A percentile compares a stretch with the other conserved stretches of the same genome.
phyloP scores from a whole-genome alignment of 1,140 invertebrate species.

The Drosophila lacertosa region DNA sequence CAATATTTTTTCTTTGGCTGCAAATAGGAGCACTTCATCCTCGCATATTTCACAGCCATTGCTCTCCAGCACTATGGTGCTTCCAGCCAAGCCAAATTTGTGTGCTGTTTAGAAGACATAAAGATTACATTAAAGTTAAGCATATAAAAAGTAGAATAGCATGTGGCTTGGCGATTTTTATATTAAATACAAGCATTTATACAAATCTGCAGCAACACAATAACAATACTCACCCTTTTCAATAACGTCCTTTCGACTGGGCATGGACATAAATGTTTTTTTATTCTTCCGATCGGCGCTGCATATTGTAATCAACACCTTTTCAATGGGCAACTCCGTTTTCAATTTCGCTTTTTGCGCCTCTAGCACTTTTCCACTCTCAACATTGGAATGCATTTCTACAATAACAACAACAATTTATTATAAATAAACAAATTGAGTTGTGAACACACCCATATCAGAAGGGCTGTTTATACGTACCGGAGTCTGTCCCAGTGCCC shows the following conservation, averaged over 20 bases:
- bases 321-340: conserved; percentile 51
- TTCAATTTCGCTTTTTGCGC: conserved; percentile 44
- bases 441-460: conserved; percentile 3
- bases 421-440: conserved; percentile 19
- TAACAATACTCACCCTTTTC: conserved; percentile 56
- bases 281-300: conserved; percentile 71
- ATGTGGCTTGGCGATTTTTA: too few relatives aligned
- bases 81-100: conserved; percentile 63
- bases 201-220: background rate
- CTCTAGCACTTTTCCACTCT: conserved; percentile 38
- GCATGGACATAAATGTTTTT: conserved; percentile 73
- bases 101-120: conserved; percentile 42
- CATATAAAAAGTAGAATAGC: too few relatives aligned
- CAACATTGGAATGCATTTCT: conserved; percentile 54
- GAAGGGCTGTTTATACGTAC: conserved; percentile 28
- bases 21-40: conserved; percentile 66
- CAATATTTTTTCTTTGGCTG: conserved; percentile 70
- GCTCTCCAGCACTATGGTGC: conserved; percentile 68
- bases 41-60: conserved; percentile 75
- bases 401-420: conserved; percentile 17
- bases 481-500: conserved; percentile 33
- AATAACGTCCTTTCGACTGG: conserved; percentile 69
- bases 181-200: too few relatives aligned
- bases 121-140: background rate
- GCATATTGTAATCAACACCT: conserved; percentile 76